Percentiles rank a stretch among this genome's conserved stretches.
Evolutionary conservation across 2,797 vertebrate species (phyloP).

Genomic region (Sparidentex hasta): DNA sequence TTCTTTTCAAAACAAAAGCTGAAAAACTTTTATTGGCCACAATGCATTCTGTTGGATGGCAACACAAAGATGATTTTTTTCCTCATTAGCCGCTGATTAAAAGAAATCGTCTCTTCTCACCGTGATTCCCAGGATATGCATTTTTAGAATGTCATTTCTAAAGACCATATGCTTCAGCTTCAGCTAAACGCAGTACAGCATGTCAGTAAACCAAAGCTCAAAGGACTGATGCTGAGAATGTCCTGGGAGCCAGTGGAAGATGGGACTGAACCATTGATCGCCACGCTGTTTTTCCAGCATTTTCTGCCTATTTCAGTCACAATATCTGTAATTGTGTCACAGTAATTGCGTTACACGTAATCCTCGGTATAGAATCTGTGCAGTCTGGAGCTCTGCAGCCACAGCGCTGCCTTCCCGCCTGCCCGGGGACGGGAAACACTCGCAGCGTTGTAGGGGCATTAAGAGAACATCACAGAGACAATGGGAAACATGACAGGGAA

Average conservation of each 20-base stretch:
- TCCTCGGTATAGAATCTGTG: slow-evolving; percentile 10
- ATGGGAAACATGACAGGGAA: slow-evolving; percentile 60
- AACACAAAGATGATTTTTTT: neutral
- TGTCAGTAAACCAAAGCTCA: neutral
- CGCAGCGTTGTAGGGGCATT: slow-evolving; percentile 29
- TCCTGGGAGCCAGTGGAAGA: too few species aligned
- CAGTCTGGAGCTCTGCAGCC: slow-evolving; percentile 22
- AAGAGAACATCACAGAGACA: slow-evolving; percentile 60
- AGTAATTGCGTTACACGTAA: slow-evolving; percentile 34
- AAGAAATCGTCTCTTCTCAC: neutral
- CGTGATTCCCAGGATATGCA: neutral
- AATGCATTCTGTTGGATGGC: neutral
- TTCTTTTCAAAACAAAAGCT: neutral
- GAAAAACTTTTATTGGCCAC: neutral
- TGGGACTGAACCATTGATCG: slow-evolving; percentile 6
- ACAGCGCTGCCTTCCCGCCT: slow-evolving; percentile 8
- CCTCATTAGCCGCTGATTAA: neutral
- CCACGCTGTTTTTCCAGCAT: slow-evolving; percentile 5
- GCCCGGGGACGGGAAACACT: slow-evolving; percentile 24
- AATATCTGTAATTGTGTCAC: slow-evolving; percentile 25
- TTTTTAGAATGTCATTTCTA: neutral
- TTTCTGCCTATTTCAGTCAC: slow-evolving; percentile 10
- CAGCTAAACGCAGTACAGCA: neutral
- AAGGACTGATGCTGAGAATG: neutral
- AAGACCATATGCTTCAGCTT: neutral